Evolutionary conservation across 2,113 vertebrate genomes (phyloP).

Genomic region (Ptyas mucosa): DNA sequence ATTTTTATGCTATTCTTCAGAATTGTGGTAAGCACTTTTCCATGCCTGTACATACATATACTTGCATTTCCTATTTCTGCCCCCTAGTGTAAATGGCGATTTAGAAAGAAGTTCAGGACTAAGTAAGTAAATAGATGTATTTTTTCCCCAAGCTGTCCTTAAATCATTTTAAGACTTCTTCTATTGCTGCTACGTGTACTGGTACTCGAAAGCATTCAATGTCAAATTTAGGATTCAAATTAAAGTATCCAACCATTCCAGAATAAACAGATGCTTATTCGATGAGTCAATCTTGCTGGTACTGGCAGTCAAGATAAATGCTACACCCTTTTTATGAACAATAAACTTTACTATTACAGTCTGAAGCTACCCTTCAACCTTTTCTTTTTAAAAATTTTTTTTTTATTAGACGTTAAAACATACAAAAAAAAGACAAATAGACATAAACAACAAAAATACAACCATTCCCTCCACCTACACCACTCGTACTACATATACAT

Average conservation of each 20-base stretch:
- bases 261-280: not conserved
- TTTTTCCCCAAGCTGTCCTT: not conserved
- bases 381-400: too few species aligned
- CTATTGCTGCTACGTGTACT: not conserved
- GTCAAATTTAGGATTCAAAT: not conserved
- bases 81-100: not conserved
- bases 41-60: not conserved
- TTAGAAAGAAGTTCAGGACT: not conserved
- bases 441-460: too few species aligned
- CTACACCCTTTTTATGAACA: not conserved
- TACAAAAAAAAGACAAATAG: too few species aligned
- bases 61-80: not conserved
- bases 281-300: not conserved
- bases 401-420: too few species aligned
- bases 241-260: not conserved
- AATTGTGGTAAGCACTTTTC: not conserved
- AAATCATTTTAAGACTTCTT: constrained; percentile 4
- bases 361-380: not conserved
- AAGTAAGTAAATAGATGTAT: not conserved
- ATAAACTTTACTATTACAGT: not conserved
- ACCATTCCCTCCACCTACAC: too few species aligned
- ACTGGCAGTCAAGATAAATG: not conserved
- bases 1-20: not conserved
- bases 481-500: too few species aligned
- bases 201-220: not conserved